phyloP scores from a whole-genome alignment of 2,888 invertebrate species.

The Smittia aterrima region DNA sequence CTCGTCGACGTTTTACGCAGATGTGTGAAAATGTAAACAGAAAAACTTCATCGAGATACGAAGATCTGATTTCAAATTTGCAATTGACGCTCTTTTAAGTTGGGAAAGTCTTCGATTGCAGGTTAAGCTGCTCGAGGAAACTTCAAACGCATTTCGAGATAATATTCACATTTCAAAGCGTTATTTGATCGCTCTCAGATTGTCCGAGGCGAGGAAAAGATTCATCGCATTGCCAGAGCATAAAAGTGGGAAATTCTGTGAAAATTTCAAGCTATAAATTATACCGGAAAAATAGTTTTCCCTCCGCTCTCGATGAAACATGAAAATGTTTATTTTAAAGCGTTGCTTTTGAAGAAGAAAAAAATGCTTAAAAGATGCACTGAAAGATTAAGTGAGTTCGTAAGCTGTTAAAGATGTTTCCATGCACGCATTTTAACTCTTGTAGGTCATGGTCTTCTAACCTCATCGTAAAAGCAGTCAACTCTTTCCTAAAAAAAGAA shows the following conservation, averaged over 20 bases:
- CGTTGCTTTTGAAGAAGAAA: background rate
- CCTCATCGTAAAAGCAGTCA: background rate
- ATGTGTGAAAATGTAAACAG: too few relatives aligned
- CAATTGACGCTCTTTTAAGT: too few relatives aligned
- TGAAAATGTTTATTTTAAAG: conserved; percentile 1
- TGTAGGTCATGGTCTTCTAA: background rate
- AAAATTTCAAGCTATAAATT: background rate
- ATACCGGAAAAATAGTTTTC: conserved; percentile 3
- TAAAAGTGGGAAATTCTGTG: background rate
- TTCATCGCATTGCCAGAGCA: background rate
- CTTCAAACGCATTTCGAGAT: background rate
- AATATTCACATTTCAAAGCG: background rate
- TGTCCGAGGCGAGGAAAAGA: background rate
- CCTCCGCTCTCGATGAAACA: background rate
- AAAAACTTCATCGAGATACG: too few relatives aligned
- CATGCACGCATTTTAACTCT: background rate
- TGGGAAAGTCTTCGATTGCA: background rate
- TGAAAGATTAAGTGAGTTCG: background rate
- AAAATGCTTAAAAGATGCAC: background rate
- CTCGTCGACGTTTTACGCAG: background rate
- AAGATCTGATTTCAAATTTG: too few relatives aligned
- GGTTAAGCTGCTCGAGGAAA: background rate
- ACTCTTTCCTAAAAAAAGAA: background rate
- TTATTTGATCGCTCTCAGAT: background rate
- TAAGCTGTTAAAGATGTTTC: background rate